Conservation (phyloP, 2,113 vertebrate genomes). For the Actenoides lindsayi region DNA sequence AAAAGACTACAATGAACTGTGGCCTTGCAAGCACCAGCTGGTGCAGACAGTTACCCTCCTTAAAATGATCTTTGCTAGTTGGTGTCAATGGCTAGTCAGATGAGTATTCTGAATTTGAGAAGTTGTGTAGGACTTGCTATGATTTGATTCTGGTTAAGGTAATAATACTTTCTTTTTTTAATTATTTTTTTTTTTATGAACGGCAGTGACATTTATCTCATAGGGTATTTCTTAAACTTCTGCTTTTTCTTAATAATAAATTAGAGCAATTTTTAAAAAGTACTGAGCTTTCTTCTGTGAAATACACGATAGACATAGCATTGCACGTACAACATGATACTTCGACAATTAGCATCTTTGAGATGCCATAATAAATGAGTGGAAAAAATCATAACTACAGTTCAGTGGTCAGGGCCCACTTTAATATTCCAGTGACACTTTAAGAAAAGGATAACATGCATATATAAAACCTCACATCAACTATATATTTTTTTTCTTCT, state of each 20-base stretch:
- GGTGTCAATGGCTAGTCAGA: not conserved
- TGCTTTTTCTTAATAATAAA: not conserved
- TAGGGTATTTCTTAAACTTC: not conserved
- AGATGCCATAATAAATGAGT: not conserved
- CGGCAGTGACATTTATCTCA: not conserved
- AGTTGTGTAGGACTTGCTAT: not conserved
- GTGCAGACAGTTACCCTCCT: not conserved
- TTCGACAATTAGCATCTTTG: not conserved
- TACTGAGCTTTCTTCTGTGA: not conserved
- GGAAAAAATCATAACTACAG: not conserved
- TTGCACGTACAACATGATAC: not conserved
- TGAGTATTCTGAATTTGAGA: not conserved
- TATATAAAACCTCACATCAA: not conserved
- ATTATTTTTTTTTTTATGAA: not conserved
- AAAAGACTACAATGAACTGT: not conserved
- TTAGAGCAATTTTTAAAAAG: not conserved
- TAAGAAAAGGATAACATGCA: not conserved
- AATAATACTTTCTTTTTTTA: not conserved
- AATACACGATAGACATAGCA: not conserved
- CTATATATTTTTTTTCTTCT: not conserved
- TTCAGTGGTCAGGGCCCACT: not conserved
- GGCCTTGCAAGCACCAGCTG: not conserved
- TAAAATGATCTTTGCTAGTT: not conserved
- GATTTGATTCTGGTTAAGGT: not conserved
- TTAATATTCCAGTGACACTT: not conserved